Base-by-base conservation (phyloP, 2,888 invertebrate genomes). In the Ormyrus pomaceus region DNA sequence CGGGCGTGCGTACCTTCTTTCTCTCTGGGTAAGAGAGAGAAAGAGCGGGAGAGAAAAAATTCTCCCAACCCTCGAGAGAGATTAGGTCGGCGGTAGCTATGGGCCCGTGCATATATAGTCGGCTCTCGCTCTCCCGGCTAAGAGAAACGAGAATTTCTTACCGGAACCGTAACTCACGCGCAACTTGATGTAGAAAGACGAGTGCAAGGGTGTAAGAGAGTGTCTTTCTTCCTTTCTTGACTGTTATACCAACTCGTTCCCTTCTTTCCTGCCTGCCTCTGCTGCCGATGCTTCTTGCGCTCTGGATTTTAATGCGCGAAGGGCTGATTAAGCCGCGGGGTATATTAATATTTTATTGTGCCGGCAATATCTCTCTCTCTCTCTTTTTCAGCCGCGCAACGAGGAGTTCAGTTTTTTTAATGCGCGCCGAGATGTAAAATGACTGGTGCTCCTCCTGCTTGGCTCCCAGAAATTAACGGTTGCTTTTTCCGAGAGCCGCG, bases 81-180 rank as follows among this genome's bases (percentile, higher is more conserved):
- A 79, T 79, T 78, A 79, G 75, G 66, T 79, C 46, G 70, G 13
- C 34, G 69, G n/a, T 3, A 4, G 55, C 13, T 13, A 7, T 55
- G 55, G 72, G 51, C 68, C 64, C 56, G 34, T n/a, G 46, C 64
- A 64, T 64, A 50, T 6, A 5, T 19, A 19, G 19, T 50, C 55
- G 6, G 45, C 62, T 46, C 64, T 8, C 19, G 19, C 19, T 19
- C 19, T 19, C 19, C 5, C 34, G 13, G 53, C 71, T 50, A 56
- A 77, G 73, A 59, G 53, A 77, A 77, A 77, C 64, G 77, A 77
- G 73, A 73, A 58, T 80, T 71, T 72, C 72, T 72, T 59, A 64
- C 58, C 56, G 51, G 34, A 53, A 72, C 58, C 80, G 77, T 64
- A 77, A 71, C 64, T 76, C 76, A 64, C 19, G 62, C 74, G 64